phyloP scores from a whole-genome alignment of 2,888 invertebrate species.

The Gymnoscelis rufifasciata region DNA sequence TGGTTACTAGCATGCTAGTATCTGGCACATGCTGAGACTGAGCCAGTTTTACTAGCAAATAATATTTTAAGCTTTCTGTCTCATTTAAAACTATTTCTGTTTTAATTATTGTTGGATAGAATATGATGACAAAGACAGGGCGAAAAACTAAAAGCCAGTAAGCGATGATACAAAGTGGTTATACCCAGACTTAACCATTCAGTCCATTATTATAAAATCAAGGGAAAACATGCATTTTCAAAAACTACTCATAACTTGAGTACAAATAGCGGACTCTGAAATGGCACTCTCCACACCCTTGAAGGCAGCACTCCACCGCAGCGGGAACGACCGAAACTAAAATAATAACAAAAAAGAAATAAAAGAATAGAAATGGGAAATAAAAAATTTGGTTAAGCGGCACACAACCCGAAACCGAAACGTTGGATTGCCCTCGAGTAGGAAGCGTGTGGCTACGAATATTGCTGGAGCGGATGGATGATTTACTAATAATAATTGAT shows the following conservation, averaged over 20 bases:
- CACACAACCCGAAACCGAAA: constrained; percentile 67
- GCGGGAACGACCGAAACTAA: constrained; percentile 55
- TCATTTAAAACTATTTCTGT: too few species aligned
- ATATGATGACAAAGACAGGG: too few species aligned
- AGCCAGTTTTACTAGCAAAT: too few species aligned
- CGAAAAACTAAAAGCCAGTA: too few species aligned
- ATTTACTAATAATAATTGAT: too few species aligned
- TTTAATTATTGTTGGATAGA: too few species aligned
- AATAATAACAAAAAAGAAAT: constrained; percentile 56
- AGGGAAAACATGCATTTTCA: not conserved
- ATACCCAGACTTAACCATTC: too few species aligned
- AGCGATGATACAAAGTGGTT: too few species aligned
- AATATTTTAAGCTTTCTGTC: too few species aligned
- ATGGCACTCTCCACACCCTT: constrained; percentile 20
- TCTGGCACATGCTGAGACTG: too few species aligned
- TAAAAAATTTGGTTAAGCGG: constrained; percentile 61
- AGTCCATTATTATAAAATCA: too few species aligned
- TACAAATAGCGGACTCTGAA: constrained; percentile 10
- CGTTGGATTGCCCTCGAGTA: constrained; percentile 71
- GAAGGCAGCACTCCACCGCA: constrained; percentile 34
- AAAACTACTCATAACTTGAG: not conserved
- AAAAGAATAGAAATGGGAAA: constrained; percentile 39
- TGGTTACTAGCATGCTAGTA: too few species aligned
- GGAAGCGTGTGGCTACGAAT: constrained; percentile 50
- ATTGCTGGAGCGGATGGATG: constrained; percentile 18